Percentiles rank a stretch among this genome's conserved stretches.
Evolutionary conservation across 2,797 vertebrate species (phyloP).

Genomic region (Myotis pilosus): DNA sequence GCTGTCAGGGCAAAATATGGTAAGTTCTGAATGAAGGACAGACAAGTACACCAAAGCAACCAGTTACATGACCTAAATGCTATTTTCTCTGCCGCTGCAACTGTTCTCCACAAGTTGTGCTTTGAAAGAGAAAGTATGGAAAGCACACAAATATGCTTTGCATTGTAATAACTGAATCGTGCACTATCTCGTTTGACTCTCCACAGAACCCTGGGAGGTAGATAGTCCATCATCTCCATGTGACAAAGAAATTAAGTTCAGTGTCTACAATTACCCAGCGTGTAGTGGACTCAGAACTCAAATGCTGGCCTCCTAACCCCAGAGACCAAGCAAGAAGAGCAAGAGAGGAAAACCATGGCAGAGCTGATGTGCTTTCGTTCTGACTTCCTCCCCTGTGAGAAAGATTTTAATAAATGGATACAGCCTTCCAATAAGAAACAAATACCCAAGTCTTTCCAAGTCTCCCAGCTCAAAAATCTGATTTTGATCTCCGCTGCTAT

Average conservation of each 20-base stretch:
- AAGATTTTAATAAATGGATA: slow-evolving; percentile 3
- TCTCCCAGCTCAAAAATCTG: slow-evolving; percentile 3
- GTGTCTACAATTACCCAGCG: neutral
- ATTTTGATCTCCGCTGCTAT: neutral
- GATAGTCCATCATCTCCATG: neutral
- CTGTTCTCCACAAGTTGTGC: neutral
- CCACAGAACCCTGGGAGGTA: neutral
- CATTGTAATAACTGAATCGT: neutral
- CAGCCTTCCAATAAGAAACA: slow-evolving; percentile 1
- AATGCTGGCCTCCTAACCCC: neutral
- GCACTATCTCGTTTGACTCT: neutral
- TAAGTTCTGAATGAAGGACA: neutral
- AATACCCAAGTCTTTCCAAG: neutral
- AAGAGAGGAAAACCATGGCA: neutral
- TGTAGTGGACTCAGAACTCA: neutral
- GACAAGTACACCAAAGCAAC: neutral
- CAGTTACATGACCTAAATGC: neutral
- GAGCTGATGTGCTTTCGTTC: neutral
- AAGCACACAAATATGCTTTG: neutral
- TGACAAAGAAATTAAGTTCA: slow-evolving; percentile 1
- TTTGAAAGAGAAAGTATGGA: neutral
- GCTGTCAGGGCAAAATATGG: neutral
- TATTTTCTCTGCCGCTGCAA: slow-evolving; percentile 8
- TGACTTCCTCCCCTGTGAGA: neutral
- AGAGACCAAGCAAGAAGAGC: neutral